Conservation (phyloP, 1,140 invertebrate genomes). For the Oreohelix idahoensis region DNA sequence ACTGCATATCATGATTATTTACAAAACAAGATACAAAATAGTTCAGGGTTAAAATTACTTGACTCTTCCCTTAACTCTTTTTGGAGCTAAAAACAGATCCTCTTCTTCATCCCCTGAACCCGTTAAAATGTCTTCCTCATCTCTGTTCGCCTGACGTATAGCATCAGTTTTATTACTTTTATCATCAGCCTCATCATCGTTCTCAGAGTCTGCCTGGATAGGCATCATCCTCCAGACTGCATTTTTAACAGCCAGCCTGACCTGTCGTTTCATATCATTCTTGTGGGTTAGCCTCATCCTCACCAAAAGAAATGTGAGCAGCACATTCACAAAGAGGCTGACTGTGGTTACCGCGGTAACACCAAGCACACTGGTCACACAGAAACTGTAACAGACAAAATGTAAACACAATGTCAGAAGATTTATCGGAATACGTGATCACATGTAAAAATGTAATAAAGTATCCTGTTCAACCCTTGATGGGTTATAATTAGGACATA, state of each 20-base stretch:
- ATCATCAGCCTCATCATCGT: conserved; percentile 16
- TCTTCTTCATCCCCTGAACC: conserved; percentile 20
- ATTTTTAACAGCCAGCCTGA: background rate
- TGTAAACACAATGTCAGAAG: background rate
- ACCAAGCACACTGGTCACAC: conserved; percentile 1
- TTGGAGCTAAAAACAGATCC: conserved; percentile 21
- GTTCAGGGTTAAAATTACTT: background rate
- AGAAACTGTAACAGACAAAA: background rate
- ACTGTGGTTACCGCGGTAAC: background rate
- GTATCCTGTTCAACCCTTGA: too few relatives aligned
- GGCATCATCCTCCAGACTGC: background rate
- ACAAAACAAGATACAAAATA: too few relatives aligned
- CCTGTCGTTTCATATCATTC: background rate
- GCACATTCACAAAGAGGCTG: conserved; percentile 7
- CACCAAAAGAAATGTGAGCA: background rate
- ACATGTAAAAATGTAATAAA: too few relatives aligned
- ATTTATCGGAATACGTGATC: too few relatives aligned
- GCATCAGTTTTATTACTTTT: background rate
- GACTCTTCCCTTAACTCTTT: background rate
- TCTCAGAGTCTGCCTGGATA: background rate
- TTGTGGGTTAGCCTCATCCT: background rate
- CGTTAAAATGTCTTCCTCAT: conserved; percentile 3
- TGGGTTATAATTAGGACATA: too few relatives aligned
- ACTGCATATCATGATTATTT: too few relatives aligned
- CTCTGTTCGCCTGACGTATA: background rate